phyloP scores from a whole-genome alignment of 2,888 invertebrate species.

The Metellina segmentata region DNA sequence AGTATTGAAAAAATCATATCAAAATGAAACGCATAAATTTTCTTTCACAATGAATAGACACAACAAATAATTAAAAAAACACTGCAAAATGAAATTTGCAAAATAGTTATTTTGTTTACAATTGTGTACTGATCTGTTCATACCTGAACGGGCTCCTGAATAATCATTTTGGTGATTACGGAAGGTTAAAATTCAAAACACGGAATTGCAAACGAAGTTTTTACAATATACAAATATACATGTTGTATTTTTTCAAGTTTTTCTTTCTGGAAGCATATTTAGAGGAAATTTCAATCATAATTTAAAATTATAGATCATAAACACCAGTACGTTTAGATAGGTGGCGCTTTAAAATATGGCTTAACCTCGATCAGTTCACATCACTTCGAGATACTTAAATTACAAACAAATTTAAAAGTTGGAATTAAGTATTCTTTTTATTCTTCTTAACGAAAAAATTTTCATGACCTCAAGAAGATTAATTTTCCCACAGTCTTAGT shows the following conservation, averaged over 20 bases:
- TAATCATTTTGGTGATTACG: constrained; percentile 65
- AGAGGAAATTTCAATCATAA: constrained; percentile 34
- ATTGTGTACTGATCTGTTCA: constrained; percentile 11
- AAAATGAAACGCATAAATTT: no score
- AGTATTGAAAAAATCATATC: no score
- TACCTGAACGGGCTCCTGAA: constrained; percentile 77
- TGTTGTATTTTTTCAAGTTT: constrained; percentile 26
- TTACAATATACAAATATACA: constrained; percentile 16
- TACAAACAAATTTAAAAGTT: background rate
- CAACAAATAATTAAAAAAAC: background rate
- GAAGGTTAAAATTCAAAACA: background rate
- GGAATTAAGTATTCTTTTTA: background rate
- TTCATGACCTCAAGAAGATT: background rate
- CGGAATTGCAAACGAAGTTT: background rate
- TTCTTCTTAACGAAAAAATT: background rate
- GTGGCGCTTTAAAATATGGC: constrained; percentile 38
- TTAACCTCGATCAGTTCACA: constrained; percentile 10
- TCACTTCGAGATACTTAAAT: background rate
- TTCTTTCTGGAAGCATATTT: constrained; percentile 9
- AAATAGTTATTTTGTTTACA: constrained; percentile 9
- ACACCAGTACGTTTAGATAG: constrained; percentile 57
- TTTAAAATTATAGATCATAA: constrained; percentile 8
- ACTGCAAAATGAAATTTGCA: background rate
- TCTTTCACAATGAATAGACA: background rate
- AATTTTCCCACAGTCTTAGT: background rate